phyloP scores from a whole-genome alignment of 2,113 vertebrate species.

The Rissa tridactyla region DNA sequence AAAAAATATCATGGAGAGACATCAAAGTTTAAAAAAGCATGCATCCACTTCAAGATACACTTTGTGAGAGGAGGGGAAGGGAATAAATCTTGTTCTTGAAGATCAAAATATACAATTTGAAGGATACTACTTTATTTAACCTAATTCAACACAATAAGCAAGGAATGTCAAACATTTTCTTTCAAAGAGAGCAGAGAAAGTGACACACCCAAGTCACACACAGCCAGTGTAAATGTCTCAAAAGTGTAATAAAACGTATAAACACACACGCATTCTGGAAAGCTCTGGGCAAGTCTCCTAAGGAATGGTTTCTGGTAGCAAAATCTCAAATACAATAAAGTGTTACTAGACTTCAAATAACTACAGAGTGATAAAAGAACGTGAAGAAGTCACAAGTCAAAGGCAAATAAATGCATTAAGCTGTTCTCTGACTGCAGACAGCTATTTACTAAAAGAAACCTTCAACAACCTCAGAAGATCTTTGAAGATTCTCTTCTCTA shows the following conservation, averaged over 20 bases:
- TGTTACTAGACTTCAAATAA: neutral
- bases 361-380: neutral
- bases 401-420: neutral
- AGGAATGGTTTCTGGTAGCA: neutral
- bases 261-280: neutral
- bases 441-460: neutral
- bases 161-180: neutral
- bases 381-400: neutral
- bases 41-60: neutral
- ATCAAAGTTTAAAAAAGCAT: neutral
- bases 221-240: neutral
- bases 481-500: neutral
- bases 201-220: fast-evolving
- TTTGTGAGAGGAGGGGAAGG: neutral
- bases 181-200: neutral
- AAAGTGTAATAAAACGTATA: neutral
- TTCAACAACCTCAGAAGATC: neutral
- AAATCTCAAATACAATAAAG: neutral
- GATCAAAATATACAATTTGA: neutral
- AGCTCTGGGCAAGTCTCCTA: neutral
- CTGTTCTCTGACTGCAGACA: neutral
- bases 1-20: neutral
- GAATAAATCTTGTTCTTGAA: neutral
- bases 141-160: neutral
- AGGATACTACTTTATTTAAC: neutral